Evolutionary conservation across 2,888 invertebrate species (phyloP), one percentile per base, ranked within the genome.

Genomic region (Limnephilus lunatus): DNA sequence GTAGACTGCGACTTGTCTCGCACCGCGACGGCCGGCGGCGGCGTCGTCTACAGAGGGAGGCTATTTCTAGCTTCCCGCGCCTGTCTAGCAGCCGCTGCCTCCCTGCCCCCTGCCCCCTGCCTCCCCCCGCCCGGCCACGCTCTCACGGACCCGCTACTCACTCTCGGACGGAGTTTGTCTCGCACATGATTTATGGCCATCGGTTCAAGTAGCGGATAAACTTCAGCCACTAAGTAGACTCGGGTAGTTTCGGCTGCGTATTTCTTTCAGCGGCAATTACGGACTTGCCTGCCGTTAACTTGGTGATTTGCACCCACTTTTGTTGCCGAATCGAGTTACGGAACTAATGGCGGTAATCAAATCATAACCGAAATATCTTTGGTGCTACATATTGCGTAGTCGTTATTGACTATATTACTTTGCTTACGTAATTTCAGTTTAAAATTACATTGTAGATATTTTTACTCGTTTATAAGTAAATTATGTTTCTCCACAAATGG

Each of bases 41-140:
- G 88, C 88, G 68, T 30, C 88, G 88, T 89, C 88, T 80, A 81
- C 80, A 80, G 88, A 80, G 88, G 88, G 87, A 87, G 81, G 91
- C 91, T 91, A 91, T 92, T 92, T 92, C 92, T 90, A 90, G 90
- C 81, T 12, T 68, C 88, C 88, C 87, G 87, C 85, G 91, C 82
- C 91, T 89, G 92, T 92, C 92, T 92, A 92, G 89, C 92, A 32
- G 39, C 89, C 91, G 68, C 25, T 68, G 68, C 68, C 82, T 48
- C 80, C 14, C 44, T 44, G 44, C 39, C 25, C 68, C 81, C 85
- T 32, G 7, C 48, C 48, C 31, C 53, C 68, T 39, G 0, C 30
- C 35, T 30, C 25, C 68, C 31, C 85, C 90, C 85, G 68, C 68
- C 53, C 48, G 87, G 53, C 53, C 53, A 7, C 53, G 68, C 68